Evolutionary conservation across 2,888 invertebrate species (phyloP).

Genomic region (Crossocerus cetratus): DNA sequence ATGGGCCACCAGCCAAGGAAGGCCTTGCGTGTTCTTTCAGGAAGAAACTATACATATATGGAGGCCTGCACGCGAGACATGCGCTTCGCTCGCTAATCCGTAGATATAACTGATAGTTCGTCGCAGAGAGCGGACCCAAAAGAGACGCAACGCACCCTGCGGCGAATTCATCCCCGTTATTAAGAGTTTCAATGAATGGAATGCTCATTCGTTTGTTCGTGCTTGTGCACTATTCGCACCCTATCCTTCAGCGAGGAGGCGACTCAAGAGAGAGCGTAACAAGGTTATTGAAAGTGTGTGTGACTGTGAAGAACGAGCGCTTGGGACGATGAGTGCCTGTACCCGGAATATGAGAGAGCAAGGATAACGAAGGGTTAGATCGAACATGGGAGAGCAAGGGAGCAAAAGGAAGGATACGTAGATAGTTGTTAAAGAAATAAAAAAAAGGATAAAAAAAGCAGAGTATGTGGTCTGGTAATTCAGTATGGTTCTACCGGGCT

Average conservation of each 20-base stretch:
- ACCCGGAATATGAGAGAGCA: conserved; percentile 12
- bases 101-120: conserved; percentile 6
- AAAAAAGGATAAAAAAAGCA: conserved; percentile 27
- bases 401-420: conserved; percentile 37
- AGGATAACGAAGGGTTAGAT: conserved; percentile 16
- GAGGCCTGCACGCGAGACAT: conserved; percentile 48
- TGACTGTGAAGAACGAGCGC: conserved; percentile 13
- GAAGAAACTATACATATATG: conserved; percentile 34
- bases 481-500: conserved; percentile 66
- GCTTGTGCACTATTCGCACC: conserved; percentile 48
- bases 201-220: conserved; percentile 37
- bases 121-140: background rate
- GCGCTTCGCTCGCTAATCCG: conserved; percentile 41
- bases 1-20: background rate
- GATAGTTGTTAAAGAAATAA: conserved; percentile 49
- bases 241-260: conserved; percentile 35
- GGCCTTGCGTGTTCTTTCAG: conserved; percentile 37
- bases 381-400: no score
- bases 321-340: conserved; percentile 5
- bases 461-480: conserved; percentile 50
- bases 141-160: background rate
- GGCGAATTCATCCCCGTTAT: background rate
- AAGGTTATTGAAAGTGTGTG: background rate
- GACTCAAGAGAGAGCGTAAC: conserved; percentile 2
- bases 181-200: conserved; percentile 7